Conservation (phyloP, 2,888 invertebrate genomes). For the Scaptomyza parva region DNA sequence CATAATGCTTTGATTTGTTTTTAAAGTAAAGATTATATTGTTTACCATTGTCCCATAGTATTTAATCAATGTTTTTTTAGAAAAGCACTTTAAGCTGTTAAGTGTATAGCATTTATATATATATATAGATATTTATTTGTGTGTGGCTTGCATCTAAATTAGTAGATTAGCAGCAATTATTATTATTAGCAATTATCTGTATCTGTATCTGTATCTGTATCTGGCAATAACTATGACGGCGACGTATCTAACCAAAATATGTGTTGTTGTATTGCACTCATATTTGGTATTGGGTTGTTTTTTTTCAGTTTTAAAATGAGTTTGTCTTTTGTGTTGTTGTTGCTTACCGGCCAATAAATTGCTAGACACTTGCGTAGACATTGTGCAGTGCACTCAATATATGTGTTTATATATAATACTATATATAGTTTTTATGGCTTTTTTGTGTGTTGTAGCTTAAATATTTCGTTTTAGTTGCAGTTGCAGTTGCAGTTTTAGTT, state of each 20-base stretch:
- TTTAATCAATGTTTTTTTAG: not conserved
- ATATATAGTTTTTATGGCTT: constrained; percentile 37
- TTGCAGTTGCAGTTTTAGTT: constrained; percentile 14
- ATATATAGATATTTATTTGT: constrained; percentile 1
- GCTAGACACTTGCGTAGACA: constrained; percentile 81
- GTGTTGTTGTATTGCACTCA: constrained; percentile 3
- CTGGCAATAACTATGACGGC: constrained; percentile 28
- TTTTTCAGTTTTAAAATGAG: not conserved
- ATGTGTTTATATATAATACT: not conserved
- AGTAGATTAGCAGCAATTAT: constrained; percentile 9
- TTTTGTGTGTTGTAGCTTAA: constrained; percentile 11
- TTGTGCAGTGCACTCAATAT: constrained; percentile 42
- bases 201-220: no score
- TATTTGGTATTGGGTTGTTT: constrained; percentile 33
- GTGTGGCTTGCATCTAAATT: constrained; percentile 1
- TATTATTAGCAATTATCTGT: no score
- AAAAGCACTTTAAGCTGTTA: not conserved
- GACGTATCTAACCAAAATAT: constrained; percentile 50
- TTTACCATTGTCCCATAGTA: not conserved
- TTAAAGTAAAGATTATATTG: constrained; percentile 2
- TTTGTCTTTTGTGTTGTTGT: not conserved
- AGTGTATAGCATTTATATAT: not conserved
- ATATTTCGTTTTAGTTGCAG: constrained; percentile 36
- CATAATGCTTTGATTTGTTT: not conserved
- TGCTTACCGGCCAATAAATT: constrained; percentile 80